phyloP scores from a whole-genome alignment of 2,888 invertebrate species.

The Thymelicus lineola region DNA sequence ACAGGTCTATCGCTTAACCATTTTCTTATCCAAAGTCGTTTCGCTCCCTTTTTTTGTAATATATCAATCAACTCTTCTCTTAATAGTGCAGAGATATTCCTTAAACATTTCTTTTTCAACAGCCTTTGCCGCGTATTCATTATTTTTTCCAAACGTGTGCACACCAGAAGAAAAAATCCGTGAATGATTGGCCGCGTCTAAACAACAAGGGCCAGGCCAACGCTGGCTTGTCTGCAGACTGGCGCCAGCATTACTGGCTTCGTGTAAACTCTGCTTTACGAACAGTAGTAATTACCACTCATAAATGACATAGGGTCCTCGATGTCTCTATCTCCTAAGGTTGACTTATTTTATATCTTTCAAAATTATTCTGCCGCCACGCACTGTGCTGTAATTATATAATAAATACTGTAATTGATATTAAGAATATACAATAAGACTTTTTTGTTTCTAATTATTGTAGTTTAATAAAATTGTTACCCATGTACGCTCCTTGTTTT shows the following conservation, averaged over 20 bases:
- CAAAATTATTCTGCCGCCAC: too few species aligned
- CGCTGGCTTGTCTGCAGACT: constrained; percentile 38
- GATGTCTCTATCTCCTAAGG: too few species aligned
- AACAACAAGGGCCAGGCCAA: constrained; percentile 39
- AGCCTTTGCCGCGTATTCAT: constrained; percentile 14
- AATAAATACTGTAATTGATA: too few species aligned
- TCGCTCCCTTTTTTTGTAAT: constrained; percentile 29
- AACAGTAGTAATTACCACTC: too few species aligned
- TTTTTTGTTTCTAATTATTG: too few species aligned
- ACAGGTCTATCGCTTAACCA: constrained; percentile 31
- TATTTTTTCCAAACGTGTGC: constrained; percentile 16
- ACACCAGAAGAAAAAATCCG: constrained; percentile 26
- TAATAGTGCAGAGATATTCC: constrained; percentile 10
- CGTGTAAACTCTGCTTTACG: constrained; percentile 37
- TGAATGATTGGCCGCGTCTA: constrained; percentile 34
- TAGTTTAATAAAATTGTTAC: too few species aligned
- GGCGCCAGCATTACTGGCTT: constrained; percentile 39
- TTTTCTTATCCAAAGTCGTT: constrained; percentile 39
- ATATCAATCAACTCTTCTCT: constrained; percentile 26
- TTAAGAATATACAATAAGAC: too few species aligned
- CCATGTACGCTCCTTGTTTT: too few species aligned
- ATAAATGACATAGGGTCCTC: too few species aligned
- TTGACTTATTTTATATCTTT: too few species aligned
- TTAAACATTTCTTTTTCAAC: constrained; percentile 21
- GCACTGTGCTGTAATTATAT: too few species aligned